Evolutionary conservation across 1,140 invertebrate genomes (phyloP).

Genomic region (Branchinecta lindahli): DNA sequence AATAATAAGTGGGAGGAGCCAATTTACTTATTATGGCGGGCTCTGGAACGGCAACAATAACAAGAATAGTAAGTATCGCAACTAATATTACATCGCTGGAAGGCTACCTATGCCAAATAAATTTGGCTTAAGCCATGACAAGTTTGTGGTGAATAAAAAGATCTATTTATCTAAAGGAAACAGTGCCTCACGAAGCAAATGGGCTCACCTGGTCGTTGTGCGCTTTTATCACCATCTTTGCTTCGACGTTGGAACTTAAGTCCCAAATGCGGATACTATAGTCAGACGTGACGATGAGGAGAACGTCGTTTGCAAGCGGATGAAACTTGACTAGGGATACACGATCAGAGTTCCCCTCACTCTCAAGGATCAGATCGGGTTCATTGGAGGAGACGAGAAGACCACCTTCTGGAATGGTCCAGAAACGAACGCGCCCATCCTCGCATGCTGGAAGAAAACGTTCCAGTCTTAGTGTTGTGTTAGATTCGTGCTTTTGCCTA

Average conservation of each 20-base stretch:
- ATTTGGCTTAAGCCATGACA: no score
- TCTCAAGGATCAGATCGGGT: slow-evolving; percentile 34
- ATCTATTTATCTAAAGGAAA: no score
- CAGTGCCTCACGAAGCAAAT: no score
- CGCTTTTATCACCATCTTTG: slow-evolving; percentile 28
- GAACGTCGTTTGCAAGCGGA: slow-evolving; percentile 63
- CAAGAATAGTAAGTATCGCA: no score
- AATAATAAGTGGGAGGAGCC: no score
- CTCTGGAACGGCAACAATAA: no score
- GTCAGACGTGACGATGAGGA: slow-evolving; percentile 74
- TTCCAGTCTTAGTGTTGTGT: no score
- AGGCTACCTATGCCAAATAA: no score
- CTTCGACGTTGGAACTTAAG: slow-evolving; percentile 28
- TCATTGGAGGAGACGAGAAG: slow-evolving; percentile 52
- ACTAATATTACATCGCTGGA: no score
- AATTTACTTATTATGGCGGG: no score
- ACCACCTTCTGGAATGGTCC: slow-evolving; percentile 53
- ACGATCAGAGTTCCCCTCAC: slow-evolving; percentile 67
- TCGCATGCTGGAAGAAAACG: slow-evolving; percentile 49
- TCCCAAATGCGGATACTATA: slow-evolving; percentile 76
- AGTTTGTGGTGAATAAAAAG: no score
- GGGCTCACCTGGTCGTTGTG: slow-evolving; percentile 48
- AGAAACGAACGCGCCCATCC: slow-evolving; percentile 71
- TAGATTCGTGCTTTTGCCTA: no score
- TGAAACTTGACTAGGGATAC: slow-evolving; percentile 82